Evolutionary conservation across 2,113 vertebrate species (phyloP), one percentile per base, ranked within the genome.

Genomic region (Sylvilagus bachmani): DNA sequence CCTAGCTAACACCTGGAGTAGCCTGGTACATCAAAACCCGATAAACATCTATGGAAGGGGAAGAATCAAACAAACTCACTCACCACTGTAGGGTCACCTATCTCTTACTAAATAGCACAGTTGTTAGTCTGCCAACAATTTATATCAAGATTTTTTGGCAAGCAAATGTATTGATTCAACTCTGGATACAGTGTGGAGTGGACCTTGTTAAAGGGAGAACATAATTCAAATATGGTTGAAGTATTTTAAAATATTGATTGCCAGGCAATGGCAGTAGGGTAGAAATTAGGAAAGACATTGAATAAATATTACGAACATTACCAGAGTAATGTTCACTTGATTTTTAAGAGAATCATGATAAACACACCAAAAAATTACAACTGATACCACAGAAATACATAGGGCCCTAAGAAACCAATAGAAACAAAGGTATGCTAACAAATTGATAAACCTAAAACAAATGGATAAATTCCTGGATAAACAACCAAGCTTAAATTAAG

Each of bases 81-180:
- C 44, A 44, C 44, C 44, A 33, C 3, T 33, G 7, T 49, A 49
- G 2, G 4, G n/a, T 51, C 22, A 51, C 27, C 29, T 83, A 3
- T 55, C 27, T 79, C 25, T 75, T 87, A 11, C 33, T 84, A 69
- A 83, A 49, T 64, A 51, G 17, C 29, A 83, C 8, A 74, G 27
- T 14, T 8, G 82, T 87, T 84, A 78, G 82, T 93, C 14, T 71
- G 2, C 5, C 94, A 93, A 77, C 5, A 84, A 66, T 67, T 93
- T 44, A 75, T 67, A 61, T 21, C 1, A 81, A 69, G 8, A 2
- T 33, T 53, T 89, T 80, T 22, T 78, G 49, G 61, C 49, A 70
- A 83, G 36, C 14, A 29, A 21, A 78, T 78, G 62, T 62, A 83
- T 17, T 64, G 19, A 36, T 86, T 19, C 7, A 55, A 66, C 16